Percentiles rank a stretch among this genome's conserved stretches.
phyloP scores from a whole-genome alignment of 2,888 invertebrate species.

The Tetheella fluctuosa region DNA sequence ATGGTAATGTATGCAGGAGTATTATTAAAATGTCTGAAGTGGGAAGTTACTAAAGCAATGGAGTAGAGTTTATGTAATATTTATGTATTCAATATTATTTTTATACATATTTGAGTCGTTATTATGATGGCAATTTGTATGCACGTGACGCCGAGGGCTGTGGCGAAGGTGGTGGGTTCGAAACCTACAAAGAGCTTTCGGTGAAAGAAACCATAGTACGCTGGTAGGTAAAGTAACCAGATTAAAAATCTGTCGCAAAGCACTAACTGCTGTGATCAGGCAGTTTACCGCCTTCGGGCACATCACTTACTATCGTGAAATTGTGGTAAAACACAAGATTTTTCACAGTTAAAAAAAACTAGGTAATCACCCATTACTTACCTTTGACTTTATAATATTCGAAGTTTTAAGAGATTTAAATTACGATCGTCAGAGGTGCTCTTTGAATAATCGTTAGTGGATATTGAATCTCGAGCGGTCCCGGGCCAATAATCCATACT shows the following conservation, averaged over 20 bases:
- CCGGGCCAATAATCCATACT: constrained; percentile 15
- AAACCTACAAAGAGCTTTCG: no score
- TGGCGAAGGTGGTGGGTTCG: no score
- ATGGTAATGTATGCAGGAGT: constrained; percentile 47
- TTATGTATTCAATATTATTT: background rate
- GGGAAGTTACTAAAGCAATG: constrained; percentile 22
- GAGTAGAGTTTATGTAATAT: constrained; percentile 6
- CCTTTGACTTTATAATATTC: background rate
- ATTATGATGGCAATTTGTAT: background rate
- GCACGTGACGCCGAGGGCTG: no score
- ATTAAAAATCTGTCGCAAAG: no score
- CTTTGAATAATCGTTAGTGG: constrained; percentile 28
- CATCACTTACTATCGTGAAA: no score
- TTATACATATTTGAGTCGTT: background rate
- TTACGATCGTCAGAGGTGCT: constrained; percentile 26
- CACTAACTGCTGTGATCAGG: no score
- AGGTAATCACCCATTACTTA: no score
- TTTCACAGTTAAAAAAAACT: no score
- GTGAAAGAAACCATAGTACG: no score
- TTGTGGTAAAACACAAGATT: no score
- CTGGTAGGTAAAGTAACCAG: no score
- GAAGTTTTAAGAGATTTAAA: constrained; percentile 25
- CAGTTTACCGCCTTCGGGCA: no score
- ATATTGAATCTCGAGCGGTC: constrained; percentile 31
- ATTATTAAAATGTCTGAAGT: constrained; percentile 54